Base-by-base conservation (phyloP, 2,888 invertebrate genomes). In the Cloeon dipterum region DNA sequence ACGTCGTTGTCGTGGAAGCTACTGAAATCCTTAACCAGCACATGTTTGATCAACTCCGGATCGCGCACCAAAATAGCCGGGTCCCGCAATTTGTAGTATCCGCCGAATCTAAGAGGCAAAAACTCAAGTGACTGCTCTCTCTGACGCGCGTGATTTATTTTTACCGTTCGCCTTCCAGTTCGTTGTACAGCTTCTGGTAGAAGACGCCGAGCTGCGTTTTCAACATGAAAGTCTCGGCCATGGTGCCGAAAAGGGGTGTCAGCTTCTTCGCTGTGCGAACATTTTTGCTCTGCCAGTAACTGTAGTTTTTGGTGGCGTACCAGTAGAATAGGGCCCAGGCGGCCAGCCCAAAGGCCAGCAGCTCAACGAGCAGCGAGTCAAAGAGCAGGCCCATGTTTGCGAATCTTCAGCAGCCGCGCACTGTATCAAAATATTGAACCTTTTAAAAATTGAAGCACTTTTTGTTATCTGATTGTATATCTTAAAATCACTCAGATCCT, bases 1-100 rank as follows among this genome's bases (percentile, higher is more conserved):
- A 68, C 57, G 1, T 73, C 74, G 34, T 73, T 66, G 44, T 74
- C 71, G 50, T 66, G 63, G 44, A 76, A 75, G 50, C 68, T 56
- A 10, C 57, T 58, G 44, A 71, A 75, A 48, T 74, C 73, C 45
- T 61, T 65, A 32, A 65, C 61, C 44, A 74, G 49, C 16, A 75
- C 58, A 36, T 62, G 56, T 25, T 49, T 50, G 1, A 68, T 65
- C 41, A 74, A 48, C 11, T 67, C 63, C 10, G 68, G 63, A 52
- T 74, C 70, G 39, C 72, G 57, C 5, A 74, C 55, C 20, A 72
- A 50, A 21, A 75, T 50, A n/a, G 65, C 65, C 3, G 70, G 71
- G 26, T 64, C 57, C 10, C 20, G 20, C 7, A 42, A 14, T 13
- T 40, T 32, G 13, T 35, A 38, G 20, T 40, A 36, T 5, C 45